Percentiles rank a stretch among this genome's conserved stretches.
phyloP scores from a whole-genome alignment of 2,113 vertebrate genomes.

The Marmota flaviventris region DNA sequence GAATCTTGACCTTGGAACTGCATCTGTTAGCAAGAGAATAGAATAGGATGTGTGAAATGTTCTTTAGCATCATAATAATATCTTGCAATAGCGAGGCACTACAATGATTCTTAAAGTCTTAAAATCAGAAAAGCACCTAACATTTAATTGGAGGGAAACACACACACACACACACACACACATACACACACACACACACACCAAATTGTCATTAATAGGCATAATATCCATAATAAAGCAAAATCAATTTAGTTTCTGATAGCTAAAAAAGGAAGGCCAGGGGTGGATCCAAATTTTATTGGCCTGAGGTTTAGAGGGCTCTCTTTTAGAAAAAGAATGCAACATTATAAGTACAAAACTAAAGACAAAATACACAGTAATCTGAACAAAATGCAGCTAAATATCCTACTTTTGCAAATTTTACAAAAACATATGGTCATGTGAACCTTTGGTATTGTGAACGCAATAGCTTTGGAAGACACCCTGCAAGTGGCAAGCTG shows the following conservation, averaged over 20 bases:
- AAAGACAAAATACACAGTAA: not conserved
- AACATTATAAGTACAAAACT: not conserved
- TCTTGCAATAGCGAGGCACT: not conserved
- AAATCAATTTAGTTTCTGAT: not conserved
- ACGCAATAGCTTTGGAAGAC: not conserved
- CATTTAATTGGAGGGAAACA: not conserved
- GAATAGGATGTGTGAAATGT: not conserved
- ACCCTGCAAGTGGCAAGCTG: not conserved
- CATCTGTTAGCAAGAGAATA: not conserved
- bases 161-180: too few species aligned
- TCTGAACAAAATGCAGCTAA: not conserved
- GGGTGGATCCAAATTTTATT: not conserved
- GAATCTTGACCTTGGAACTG: not conserved
- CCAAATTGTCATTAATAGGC: not conserved
- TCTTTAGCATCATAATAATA: not conserved
- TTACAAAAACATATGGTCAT: not conserved
- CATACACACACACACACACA: not conserved
- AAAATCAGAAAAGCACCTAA: slow-evolving; percentile 2
- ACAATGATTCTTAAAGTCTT: not conserved
- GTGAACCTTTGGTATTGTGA: not conserved
- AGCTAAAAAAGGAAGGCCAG: not conserved
- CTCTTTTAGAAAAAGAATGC: not conserved
- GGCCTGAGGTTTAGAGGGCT: not conserved
- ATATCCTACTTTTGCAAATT: not conserved
- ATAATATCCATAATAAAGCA: not conserved